Conservation (phyloP, 2,797 vertebrate species). For the Amblyraja radiata region DNA sequence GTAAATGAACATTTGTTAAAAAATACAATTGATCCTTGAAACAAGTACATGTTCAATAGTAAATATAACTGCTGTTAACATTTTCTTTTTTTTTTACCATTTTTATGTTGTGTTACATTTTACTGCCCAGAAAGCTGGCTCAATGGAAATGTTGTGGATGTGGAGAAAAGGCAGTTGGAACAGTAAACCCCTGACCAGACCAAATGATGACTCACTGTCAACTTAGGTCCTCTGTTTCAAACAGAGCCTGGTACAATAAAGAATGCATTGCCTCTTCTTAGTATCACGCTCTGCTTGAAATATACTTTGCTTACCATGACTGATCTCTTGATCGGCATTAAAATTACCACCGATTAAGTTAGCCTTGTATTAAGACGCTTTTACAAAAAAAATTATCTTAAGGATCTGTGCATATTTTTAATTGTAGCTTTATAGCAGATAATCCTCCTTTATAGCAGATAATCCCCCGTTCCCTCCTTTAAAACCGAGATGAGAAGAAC, state of each 20-base stretch:
- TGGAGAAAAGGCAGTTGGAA: neutral
- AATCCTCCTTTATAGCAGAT: too few species aligned
- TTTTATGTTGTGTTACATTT: neutral
- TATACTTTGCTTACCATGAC: neutral
- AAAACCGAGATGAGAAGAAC: too few species aligned
- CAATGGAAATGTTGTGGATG: neutral
- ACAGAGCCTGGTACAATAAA: neutral
- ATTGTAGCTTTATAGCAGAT: neutral
- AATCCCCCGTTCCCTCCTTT: too few species aligned
- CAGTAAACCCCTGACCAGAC: neutral
- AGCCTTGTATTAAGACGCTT: neutral
- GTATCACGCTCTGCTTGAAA: neutral
- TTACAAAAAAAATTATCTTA: neutral
- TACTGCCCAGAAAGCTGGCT: too few species aligned
- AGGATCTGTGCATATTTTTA: neutral
- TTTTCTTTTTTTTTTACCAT: neutral
- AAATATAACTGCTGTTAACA: neutral
- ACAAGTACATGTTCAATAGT: neutral
- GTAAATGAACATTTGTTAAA: neutral
- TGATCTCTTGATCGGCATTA: neutral
- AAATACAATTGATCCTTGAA: neutral
- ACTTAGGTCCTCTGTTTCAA: too few species aligned
- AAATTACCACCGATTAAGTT: neutral
- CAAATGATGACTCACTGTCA: neutral
- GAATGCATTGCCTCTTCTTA: neutral